Evolutionary conservation across 2,888 invertebrate species (phyloP).

Genomic region (Drosophila rellima): DNA sequence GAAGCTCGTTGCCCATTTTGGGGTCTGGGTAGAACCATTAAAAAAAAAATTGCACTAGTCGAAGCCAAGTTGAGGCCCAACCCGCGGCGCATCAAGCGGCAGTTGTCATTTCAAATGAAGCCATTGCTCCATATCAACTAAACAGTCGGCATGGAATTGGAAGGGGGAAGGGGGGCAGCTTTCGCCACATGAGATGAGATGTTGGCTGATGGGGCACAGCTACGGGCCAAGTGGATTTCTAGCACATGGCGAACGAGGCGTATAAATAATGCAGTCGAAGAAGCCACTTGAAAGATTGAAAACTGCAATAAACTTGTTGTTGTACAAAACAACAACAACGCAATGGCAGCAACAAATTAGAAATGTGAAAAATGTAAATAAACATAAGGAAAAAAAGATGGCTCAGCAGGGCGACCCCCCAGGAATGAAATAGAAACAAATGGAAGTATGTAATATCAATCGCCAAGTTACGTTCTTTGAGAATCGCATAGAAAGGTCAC

Average conservation of each 20-base stretch:
- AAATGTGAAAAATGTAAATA: constrained; percentile 60
- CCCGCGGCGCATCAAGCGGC: constrained; percentile 71
- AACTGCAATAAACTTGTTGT: constrained; percentile 66
- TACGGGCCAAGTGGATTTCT: constrained; percentile 69
- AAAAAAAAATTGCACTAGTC: constrained; percentile 55
- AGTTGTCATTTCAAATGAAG: constrained; percentile 77
- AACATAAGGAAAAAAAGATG: constrained; percentile 45
- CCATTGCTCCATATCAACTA: constrained; percentile 71
- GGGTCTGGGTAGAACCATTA: constrained; percentile 50
- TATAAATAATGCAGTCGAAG: constrained; percentile 72
- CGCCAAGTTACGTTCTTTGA: constrained; percentile 9
- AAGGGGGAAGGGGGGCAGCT: constrained; percentile 29
- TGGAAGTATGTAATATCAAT: constrained; percentile 14
- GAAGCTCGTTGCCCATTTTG: constrained; percentile 63
- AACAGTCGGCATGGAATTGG: constrained; percentile 1
- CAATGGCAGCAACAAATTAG: constrained; percentile 55
- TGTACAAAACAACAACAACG: constrained; percentile 19
- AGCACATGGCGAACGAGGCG: constrained; percentile 71
- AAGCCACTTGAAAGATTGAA: constrained; percentile 67
- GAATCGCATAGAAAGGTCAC: constrained; percentile 50
- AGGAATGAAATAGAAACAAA: constrained; percentile 22
- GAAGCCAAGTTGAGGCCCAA: constrained; percentile 50
- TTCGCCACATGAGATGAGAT: constrained; percentile 65
- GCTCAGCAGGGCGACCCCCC: constrained; percentile 39
- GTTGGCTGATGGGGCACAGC: constrained; percentile 41